Base-by-base conservation (phyloP, 2,113 vertebrate species). In the Microtus ochrogaster region DNA sequence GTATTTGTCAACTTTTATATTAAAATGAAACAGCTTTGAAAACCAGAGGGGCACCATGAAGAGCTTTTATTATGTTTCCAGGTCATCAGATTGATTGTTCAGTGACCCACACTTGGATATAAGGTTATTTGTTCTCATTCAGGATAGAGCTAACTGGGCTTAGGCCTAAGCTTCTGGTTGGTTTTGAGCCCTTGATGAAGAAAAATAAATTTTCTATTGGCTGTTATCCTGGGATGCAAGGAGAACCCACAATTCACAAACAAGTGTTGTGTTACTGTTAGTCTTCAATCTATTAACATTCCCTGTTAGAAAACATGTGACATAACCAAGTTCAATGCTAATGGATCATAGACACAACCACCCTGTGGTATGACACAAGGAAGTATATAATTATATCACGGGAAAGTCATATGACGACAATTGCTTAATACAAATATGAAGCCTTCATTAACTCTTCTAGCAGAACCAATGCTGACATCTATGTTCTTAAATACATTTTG, bases 401-500 rank as follows among this genome's bases (percentile, higher is more conserved):
- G 10, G 41, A 7, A 90, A 47, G 24, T 84, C 28, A 85, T 22
- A 74, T 22, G 24, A 19, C 28, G 7, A 55, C 24, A 73, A 7
- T 73, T 93, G 36, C 41, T 90, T 66, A 85, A 36, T 72, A 22
- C 17, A 90, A 77, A 72, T 30, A 9, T 8, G 8, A 91, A 70
- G 33, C 2, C 77, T 74, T 90, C 14, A 26, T 74, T 88, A 74
- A 5, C 10, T 28, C 8, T 76, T 10, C 52, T 13, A 49, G 52
- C 22, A 88, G 22, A 49, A 4, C 63, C 81, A 93, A 10, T 44
- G 47, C 4, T 90, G 16, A 36, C 2, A 13, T 61, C 84, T 74
- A 17, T 58, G 11, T 92, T 86, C 55, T 93, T 58, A 83, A 81
- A 85, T 65, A 65, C 4, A 68, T 90, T 89, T 44, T 52, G 26